Evolutionary conservation across 2,888 invertebrate species (phyloP).

Genomic region (Dysmachus trigonus): DNA sequence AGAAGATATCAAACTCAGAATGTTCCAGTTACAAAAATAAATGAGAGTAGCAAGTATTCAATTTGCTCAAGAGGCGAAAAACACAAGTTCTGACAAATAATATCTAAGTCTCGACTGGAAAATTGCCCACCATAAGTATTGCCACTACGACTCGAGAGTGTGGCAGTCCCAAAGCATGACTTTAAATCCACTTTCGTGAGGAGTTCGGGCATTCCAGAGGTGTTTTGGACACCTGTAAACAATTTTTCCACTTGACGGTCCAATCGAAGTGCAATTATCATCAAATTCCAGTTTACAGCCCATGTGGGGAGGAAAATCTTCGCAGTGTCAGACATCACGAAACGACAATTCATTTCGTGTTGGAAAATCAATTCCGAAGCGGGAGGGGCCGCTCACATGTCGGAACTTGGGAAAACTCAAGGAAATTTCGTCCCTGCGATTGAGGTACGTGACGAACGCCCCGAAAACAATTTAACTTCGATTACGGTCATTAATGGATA

Average conservation of each 20-base stretch:
- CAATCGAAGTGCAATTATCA: constrained; percentile 14
- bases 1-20: too few species aligned
- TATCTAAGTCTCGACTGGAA: background rate
- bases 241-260: background rate
- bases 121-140: background rate
- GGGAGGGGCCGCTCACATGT: background rate
- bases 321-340: constrained; percentile 20
- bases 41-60: too few species aligned
- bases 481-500: constrained; percentile 37
- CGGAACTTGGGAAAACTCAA: background rate
- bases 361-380: background rate
- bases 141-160: background rate
- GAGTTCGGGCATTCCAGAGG: background rate
- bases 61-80: too few species aligned
- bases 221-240: background rate
- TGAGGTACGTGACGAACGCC: constrained; percentile 28
- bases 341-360: constrained; percentile 21
- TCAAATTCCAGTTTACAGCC: constrained; percentile 4
- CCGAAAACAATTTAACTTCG: constrained; percentile 36
- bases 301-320: background rate
- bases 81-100: background rate
- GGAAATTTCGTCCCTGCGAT: background rate
- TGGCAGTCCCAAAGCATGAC: background rate
- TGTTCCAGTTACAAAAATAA: too few species aligned
- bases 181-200: background rate